Evolutionary conservation across 2,797 vertebrate species (phyloP), one percentile per base, ranked within the genome.

Genomic region (Danio kyathit): DNA sequence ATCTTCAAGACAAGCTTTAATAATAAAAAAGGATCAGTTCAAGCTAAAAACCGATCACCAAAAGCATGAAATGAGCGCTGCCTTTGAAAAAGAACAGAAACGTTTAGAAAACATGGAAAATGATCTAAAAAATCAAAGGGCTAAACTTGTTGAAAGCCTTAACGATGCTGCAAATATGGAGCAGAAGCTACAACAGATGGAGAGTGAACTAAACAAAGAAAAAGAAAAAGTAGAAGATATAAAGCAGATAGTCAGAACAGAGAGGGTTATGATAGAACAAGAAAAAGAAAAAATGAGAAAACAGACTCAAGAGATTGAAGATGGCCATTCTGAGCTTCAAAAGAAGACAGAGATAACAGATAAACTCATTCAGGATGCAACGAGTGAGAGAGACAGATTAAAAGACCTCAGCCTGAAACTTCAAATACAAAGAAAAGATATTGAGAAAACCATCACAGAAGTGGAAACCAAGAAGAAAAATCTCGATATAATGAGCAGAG

Each of bases 41-140:
- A 84, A 81, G 64, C 71, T 14, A 59, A 29, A 3, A 72, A 75
- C 2, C 38, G 72, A 67, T 52, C 49, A 66, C 5, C 17, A 86
- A 87, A 88, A 70, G 59, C 70, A 80, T 77, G 51, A 6, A 57
- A 14, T 65, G 49, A 65, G 7, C 16, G 14, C 19, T 57, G 57
- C 67, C 6, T 48, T 38, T 59, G 51, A 64, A 12, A 44, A 7
- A 54, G 74, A 82, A 43, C 6, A 17, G 49, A 65, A 63, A 56
- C 56, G 64, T 19, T 59, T 82, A 16, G 49, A 72, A 72, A 77
- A 65, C 4, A 17, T 49, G 13, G 71, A 12, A n/a, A 71, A 14
- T 72, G 59, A 72, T 13, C 7, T 65, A 48, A 66, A 82, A 48
- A 13, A 46, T 8, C 13, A 76, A 6, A 76, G 69, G 60, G 44